Evolutionary conservation across 2,888 invertebrate species (phyloP).

Genomic region (Crepidodera aurea): DNA sequence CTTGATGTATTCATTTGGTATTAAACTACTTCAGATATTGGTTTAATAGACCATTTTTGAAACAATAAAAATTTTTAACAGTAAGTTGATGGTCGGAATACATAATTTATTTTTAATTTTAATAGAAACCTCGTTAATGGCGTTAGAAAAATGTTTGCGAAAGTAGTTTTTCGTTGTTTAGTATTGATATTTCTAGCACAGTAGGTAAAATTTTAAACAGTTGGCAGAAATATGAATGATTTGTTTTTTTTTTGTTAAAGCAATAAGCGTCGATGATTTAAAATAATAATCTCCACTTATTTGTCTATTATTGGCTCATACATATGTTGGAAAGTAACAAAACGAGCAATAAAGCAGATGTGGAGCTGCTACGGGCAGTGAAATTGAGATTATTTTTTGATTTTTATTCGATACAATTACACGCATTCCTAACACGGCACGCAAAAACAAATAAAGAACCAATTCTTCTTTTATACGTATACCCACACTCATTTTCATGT

Average conservation of each 20-base stretch:
- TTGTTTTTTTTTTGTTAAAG: slow-evolving; percentile 1
- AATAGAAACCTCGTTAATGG: no score
- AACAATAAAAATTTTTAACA: no score
- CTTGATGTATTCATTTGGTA: no score
- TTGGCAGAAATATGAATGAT: not conserved
- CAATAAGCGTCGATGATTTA: not conserved
- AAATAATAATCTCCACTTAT: slow-evolving; percentile 21
- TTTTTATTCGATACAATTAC: slow-evolving; percentile 20
- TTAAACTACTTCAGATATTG: no score
- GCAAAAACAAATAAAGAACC: slow-evolving; percentile 11
- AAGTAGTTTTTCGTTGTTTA: no score
- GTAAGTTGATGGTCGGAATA: no score
- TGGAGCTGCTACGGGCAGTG: slow-evolving; percentile 20
- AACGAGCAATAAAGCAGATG: slow-evolving; percentile 11
- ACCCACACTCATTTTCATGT: slow-evolving; percentile 7
- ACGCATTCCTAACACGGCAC: slow-evolving; percentile 12
- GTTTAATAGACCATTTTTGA: no score
- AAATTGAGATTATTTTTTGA: slow-evolving; percentile 21
- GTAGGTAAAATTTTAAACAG: slow-evolving; percentile 2
- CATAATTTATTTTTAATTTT: no score
- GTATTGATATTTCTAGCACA: no score
- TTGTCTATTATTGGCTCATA: slow-evolving; percentile 3
- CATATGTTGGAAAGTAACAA: slow-evolving; percentile 23
- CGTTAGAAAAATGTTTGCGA: no score
- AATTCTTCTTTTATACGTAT: not conserved